These are phyloP conservation scores for Drosophila cracens DNA, from an alignment of 2,888 invertebrate genomes.

Conservation along the genomic window DNA sequence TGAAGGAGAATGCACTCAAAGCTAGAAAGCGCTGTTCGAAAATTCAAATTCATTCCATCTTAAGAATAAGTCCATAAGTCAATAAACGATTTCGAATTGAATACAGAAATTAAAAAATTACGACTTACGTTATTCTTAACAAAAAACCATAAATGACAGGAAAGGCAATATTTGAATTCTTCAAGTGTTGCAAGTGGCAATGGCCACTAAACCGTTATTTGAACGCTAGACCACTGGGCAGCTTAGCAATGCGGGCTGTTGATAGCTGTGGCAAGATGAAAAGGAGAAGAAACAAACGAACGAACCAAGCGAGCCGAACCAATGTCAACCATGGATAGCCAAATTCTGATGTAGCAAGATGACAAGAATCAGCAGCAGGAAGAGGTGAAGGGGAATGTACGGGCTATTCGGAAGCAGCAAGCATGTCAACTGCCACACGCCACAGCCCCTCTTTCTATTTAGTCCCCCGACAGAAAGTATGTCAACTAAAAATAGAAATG, in stretches of 20 bases:
- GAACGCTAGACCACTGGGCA: constrained; percentile 28
- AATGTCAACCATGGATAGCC: constrained; percentile 35
- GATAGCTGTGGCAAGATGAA: not conserved
- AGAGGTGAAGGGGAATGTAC: not conserved
- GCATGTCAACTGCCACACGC: constrained; percentile 37
- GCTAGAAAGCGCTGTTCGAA: not conserved
- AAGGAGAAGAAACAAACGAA: not conserved
- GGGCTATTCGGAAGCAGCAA: constrained; percentile 1
- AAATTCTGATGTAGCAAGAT: not conserved
- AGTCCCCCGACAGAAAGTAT: constrained; percentile 26
- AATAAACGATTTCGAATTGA: not conserved
- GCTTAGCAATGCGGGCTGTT: not conserved
- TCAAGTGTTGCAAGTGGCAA: constrained; percentile 14
- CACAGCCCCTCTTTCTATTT: not conserved
- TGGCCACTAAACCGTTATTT: constrained; percentile 43
- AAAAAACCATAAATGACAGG: not conserved
- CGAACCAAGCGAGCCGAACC: constrained; percentile 1
- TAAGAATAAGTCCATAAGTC: not conserved
- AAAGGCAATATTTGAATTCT: not conserved
- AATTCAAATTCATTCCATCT: not conserved
- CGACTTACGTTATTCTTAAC: too few species aligned
- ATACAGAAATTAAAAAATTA: not conserved
- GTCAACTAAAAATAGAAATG: constrained; percentile 46
- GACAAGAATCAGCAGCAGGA: not conserved
- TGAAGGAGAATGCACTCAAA: not conserved